Evolutionary conservation across 2,113 vertebrate genomes (phyloP).

Genomic region (Myotis yumanensis): DNA sequence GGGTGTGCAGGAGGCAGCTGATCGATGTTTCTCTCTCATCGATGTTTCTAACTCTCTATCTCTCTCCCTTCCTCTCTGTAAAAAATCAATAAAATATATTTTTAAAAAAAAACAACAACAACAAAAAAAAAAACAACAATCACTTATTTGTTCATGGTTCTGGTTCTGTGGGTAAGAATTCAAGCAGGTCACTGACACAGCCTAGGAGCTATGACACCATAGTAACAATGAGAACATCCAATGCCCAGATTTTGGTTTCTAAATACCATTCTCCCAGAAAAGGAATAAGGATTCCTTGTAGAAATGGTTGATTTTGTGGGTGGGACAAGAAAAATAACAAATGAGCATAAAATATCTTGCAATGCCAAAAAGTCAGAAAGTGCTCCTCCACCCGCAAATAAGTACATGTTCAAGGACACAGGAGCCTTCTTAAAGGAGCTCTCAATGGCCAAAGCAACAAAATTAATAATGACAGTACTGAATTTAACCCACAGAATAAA

Average conservation of each 20-base stretch:
- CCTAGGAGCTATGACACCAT: not conserved
- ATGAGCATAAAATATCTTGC: not conserved
- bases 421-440: not conserved
- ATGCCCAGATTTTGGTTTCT: not conserved
- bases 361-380: not conserved
- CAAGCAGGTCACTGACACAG: not conserved
- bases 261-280: not conserved
- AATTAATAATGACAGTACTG: not conserved
- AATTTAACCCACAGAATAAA: not conserved
- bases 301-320: not conserved
- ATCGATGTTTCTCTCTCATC: no score
- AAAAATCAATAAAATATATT: no score
- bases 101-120: no score
- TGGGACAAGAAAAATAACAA: not conserved
- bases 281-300: not conserved
- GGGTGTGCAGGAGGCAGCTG: no score
- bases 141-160: not conserved
- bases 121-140: not conserved
- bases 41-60: no score
- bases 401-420: not conserved
- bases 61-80: no score
- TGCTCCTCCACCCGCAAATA: not conserved
- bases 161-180: not conserved
- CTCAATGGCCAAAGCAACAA: not conserved
- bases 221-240: not conserved